A percentile compares a stretch with the other conserved stretches of the same genome.
phyloP scores from a whole-genome alignment of 2,797 vertebrate genomes.

The Champsocephalus esox region DNA sequence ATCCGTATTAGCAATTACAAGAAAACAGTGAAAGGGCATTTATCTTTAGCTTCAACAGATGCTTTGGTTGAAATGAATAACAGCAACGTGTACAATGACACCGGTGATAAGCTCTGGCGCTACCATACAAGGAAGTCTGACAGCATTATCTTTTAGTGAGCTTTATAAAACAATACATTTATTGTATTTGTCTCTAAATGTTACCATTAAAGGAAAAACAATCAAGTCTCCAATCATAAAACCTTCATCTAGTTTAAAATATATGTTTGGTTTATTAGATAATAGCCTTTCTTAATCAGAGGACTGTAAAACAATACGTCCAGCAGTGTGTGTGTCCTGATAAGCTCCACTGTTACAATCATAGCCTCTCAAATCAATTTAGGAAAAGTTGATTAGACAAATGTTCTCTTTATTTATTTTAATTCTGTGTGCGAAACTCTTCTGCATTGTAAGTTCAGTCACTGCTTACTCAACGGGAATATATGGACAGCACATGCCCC shows the following conservation, averaged over 20 bases:
- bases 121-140: constrained; percentile 43
- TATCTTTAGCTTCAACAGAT: background rate
- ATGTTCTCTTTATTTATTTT: background rate
- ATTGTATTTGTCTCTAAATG: constrained; percentile 7
- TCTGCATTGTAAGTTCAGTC: background rate
- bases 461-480: background rate
- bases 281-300: background rate
- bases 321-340: background rate
- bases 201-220: constrained; percentile 18
- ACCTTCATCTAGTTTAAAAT: constrained; percentile 3
- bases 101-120: constrained; percentile 20
- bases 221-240: constrained; percentile 10
- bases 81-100: constrained; percentile 35
- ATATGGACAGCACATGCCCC: background rate
- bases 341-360: background rate
- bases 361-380: background rate
- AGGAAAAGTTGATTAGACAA: background rate
- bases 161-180: constrained; percentile 24
- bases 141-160: constrained; percentile 14
- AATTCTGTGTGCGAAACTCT: background rate
- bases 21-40: background rate
- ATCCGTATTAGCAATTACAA: constrained; percentile 8
- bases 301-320: constrained; percentile 1
- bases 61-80: constrained; percentile 7
- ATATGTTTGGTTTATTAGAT: constrained; percentile 6